These are phyloP conservation scores for Micrasema minimum DNA, from an alignment of 1,140 invertebrate species.

Conservation along the genomic window DNA sequence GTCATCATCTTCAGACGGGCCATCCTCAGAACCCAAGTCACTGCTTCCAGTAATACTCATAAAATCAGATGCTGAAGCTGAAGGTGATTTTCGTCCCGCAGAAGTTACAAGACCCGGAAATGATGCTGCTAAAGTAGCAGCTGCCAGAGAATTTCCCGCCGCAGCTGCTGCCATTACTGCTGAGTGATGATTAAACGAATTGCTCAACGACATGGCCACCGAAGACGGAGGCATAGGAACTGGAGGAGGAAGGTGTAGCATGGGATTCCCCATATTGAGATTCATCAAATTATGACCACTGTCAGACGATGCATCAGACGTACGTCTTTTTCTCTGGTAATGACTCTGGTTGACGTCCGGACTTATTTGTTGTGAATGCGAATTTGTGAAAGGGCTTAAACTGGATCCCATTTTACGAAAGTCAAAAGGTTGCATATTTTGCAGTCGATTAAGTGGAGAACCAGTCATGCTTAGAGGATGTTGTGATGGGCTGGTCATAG, in stretches of 20 bases:
- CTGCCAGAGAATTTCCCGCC: conserved; percentile 60
- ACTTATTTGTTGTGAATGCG: conserved; percentile 55
- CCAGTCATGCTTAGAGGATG: conserved; percentile 51
- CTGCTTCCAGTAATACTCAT: conserved; percentile 61
- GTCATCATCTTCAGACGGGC: conserved; percentile 74
- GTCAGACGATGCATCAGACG: conserved; percentile 62
- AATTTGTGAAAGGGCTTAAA: conserved; percentile 58
- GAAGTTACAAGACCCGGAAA: conserved; percentile 53
- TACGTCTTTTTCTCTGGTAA: conserved; percentile 61
- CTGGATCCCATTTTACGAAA: conserved; percentile 80
- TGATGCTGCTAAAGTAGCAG: conserved; percentile 60
- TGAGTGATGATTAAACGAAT: conserved; percentile 67
- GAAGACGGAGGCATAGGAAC: conserved; percentile 73
- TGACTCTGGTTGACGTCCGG: conserved; percentile 59
- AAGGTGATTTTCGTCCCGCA: conserved; percentile 58
- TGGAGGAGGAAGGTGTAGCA: conserved; percentile 69
- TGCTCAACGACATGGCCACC: conserved; percentile 62
- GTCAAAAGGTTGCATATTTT: conserved; percentile 96
- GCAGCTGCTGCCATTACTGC: conserved; percentile 68
- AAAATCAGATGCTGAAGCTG: conserved; percentile 56
- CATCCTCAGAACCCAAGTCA: conserved; percentile 60
- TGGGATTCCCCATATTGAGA: conserved; percentile 69
- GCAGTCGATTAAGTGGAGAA: conserved; percentile 87
- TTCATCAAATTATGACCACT: conserved; percentile 71
- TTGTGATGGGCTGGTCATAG: conserved; percentile 63